These are phyloP conservation scores for Campylorhamphus procurvoides DNA, from an alignment of 2,113 vertebrate genomes.

Conservation along the genomic window DNA sequence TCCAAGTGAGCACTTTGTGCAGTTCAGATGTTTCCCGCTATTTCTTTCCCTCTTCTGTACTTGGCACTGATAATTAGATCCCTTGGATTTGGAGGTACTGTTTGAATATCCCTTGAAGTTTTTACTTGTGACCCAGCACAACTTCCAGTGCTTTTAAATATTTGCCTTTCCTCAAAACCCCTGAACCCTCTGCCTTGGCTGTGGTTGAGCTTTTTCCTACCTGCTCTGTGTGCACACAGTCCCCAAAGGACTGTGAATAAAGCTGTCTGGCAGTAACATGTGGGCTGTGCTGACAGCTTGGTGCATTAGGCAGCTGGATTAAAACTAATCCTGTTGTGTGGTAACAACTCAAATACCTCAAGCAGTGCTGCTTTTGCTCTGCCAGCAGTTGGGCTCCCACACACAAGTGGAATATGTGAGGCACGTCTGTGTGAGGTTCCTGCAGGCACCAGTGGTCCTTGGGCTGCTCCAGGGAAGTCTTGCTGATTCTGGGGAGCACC, in stretches of 20 bases:
- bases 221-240: not conserved
- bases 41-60: not conserved
- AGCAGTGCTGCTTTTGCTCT: not conserved
- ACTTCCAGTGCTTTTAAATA: not conserved
- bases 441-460: not conserved
- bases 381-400: not conserved
- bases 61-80: not conserved
- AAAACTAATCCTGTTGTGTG: slow-evolving; percentile 43
- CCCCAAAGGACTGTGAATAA: not conserved
- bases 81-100: not conserved
- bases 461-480: not conserved
- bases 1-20: not conserved
- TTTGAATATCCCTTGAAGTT: not conserved
- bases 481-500: not conserved
- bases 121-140: not conserved
- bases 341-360: not conserved
- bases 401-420: rapidly evolving
- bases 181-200: not conserved
- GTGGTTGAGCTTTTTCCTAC: not conserved
- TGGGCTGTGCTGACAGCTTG: slow-evolving; percentile 8
- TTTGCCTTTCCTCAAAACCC: not conserved
- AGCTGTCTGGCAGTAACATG: not conserved
- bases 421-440: not conserved
- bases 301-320: slow-evolving; percentile 44
- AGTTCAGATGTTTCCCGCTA: not conserved